Conservation (phyloP, 1,140 invertebrate genomes). For the Zophobas morio region DNA sequence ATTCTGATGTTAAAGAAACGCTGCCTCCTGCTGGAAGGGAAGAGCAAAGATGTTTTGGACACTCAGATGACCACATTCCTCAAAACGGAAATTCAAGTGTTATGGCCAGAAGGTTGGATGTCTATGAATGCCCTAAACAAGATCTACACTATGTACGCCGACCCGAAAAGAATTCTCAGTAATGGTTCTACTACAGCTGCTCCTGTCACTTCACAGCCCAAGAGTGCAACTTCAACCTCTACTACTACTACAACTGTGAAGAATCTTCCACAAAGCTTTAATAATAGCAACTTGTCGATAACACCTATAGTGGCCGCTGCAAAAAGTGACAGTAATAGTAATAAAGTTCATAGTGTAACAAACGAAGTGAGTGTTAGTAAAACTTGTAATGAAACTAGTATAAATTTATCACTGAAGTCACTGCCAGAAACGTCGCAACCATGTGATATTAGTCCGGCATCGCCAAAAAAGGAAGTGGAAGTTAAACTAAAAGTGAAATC, state of each 20-base stretch:
- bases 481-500: constrained; percentile 30
- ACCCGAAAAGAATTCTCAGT: constrained; percentile 32
- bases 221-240: constrained; percentile 24
- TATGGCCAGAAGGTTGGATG: constrained; percentile 68
- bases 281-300: constrained; percentile 55
- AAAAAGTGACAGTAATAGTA: constrained; percentile 38
- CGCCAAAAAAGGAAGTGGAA: constrained; percentile 29
- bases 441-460: constrained; percentile 28
- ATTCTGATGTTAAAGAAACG: constrained; percentile 63
- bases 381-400: constrained; percentile 44
- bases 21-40: constrained; percentile 63
- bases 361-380: constrained; percentile 57
- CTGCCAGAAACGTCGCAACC: constrained; percentile 39
- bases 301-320: constrained; percentile 50
- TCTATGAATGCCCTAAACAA: constrained; percentile 63
- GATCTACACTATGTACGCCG: constrained; percentile 52
- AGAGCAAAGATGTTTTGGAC: constrained; percentile 62
- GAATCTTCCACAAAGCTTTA: constrained; percentile 47
- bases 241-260: constrained; percentile 32
- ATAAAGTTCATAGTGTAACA: constrained; percentile 48
- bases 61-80: constrained; percentile 60
- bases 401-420: constrained; percentile 30
- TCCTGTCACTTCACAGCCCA: neutral
- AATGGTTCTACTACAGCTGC: constrained; percentile 1
- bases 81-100: constrained; percentile 59